Conservation (phyloP, 2,888 invertebrate species). For the Belgica antarctica region DNA sequence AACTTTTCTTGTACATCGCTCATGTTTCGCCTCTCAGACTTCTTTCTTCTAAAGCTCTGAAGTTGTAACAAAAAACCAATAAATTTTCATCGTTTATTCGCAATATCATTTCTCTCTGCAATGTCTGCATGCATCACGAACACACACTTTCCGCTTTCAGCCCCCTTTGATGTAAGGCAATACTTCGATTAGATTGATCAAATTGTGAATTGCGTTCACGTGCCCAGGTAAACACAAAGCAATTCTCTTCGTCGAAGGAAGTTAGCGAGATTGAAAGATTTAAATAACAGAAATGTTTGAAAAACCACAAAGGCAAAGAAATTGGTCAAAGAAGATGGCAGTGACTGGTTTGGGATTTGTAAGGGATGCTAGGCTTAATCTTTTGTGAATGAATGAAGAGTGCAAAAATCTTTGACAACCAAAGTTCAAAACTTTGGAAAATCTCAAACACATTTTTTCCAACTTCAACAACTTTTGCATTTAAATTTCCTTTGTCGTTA, state of each 20-base stretch:
- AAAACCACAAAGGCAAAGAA: too few species aligned
- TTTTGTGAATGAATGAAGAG: too few species aligned
- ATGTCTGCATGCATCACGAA: conserved; percentile 7
- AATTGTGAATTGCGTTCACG: conserved; percentile 42
- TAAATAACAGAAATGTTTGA: too few species aligned
- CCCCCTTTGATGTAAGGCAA: neutral
- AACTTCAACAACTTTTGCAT: too few species aligned
- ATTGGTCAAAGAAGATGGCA: too few species aligned
- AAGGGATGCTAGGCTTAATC: too few species aligned
- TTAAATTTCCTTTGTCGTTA: too few species aligned
- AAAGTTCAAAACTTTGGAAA: too few species aligned
- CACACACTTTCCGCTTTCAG: neutral
- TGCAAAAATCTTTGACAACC: too few species aligned
- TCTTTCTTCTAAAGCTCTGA: neutral
- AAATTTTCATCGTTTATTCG: conserved; percentile 27
- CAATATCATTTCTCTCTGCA: conserved; percentile 24
- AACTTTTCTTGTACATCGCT: conserved; percentile 1
- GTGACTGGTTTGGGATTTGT: too few species aligned
- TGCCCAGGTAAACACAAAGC: conserved; percentile 10
- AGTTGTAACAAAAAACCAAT: conserved; percentile 8
- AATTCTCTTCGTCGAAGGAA: conserved; percentile 6
- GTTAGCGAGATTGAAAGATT: conserved; percentile 18
- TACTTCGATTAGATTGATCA: conserved; percentile 14
- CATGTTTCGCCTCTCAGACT: neutral
- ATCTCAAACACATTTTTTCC: too few species aligned